Evolutionary conservation across 53 echinoderm and acorn worm species (phyloP).

Genomic region (Holothuria leucospilota): DNA sequence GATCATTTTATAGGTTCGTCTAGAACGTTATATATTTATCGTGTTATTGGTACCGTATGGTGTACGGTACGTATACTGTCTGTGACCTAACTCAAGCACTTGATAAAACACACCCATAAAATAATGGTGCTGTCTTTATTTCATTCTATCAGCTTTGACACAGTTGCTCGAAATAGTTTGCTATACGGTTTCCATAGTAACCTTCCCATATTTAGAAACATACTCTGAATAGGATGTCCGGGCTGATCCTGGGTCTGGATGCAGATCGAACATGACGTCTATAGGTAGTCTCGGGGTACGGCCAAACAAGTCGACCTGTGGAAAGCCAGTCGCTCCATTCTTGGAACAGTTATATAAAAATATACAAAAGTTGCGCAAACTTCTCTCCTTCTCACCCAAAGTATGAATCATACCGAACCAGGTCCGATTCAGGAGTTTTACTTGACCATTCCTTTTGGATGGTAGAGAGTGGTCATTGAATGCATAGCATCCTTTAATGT

Average conservation of each 20-base stretch:
- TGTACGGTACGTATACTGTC: too few relatives aligned
- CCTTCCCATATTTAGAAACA: slow-evolving; percentile 20
- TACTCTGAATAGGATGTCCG: slow-evolving; percentile 19
- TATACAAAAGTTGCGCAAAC: slow-evolving; percentile 52
- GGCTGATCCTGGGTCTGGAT: neutral
- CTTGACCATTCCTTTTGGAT: slow-evolving; percentile 54
- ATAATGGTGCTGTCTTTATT: too few relatives aligned
- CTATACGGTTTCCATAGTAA: slow-evolving; percentile 40
- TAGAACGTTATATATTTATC: too few relatives aligned
- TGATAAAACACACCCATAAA: too few relatives aligned
- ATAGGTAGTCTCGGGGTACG: slow-evolving; percentile 54
- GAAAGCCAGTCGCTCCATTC: slow-evolving; percentile 61
- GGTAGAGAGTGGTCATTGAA: too few relatives aligned
- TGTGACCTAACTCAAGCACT: too few relatives aligned
- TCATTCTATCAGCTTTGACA: too few relatives aligned
- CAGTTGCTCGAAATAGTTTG: too few relatives aligned
- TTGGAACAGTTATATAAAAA: slow-evolving; percentile 72
- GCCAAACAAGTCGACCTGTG: slow-evolving; percentile 67
- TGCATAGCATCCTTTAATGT: too few relatives aligned
- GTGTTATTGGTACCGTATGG: too few relatives aligned
- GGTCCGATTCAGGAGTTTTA: slow-evolving; percentile 56
- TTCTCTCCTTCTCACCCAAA: slow-evolving; percentile 47
- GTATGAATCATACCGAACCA: slow-evolving; percentile 23
- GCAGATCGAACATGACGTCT: slow-evolving; percentile 47
- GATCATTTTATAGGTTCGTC: too few relatives aligned